These are phyloP conservation scores for Oxycera nigricornis DNA, from an alignment of 2,888 invertebrate species.

Conservation along the genomic window DNA sequence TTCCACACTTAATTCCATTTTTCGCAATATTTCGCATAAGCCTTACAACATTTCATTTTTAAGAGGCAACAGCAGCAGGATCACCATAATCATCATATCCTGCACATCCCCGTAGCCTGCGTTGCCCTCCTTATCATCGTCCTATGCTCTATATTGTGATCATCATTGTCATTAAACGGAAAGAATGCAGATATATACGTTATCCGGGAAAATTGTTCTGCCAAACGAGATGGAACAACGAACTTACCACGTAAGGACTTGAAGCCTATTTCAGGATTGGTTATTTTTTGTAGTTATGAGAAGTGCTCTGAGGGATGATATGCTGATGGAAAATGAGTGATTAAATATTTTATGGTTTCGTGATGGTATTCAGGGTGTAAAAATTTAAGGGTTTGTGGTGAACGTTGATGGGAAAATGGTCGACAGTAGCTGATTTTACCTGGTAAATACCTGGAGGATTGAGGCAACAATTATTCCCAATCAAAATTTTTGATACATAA, in stretches of 20 bases:
- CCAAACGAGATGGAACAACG: slow-evolving; percentile 21
- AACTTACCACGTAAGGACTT: background rate
- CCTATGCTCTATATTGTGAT: background rate
- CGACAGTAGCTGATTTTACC: background rate
- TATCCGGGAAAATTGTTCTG: slow-evolving; percentile 7
- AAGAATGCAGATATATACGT: background rate
- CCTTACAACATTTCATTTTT: background rate
- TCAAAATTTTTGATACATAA: background rate
- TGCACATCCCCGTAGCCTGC: background rate
- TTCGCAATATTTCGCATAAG: background rate
- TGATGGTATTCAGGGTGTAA: background rate
- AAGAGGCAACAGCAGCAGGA: background rate
- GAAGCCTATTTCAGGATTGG: background rate
- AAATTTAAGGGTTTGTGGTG: background rate
- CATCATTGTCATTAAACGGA: slow-evolving; percentile 14
- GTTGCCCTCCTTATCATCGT: background rate
- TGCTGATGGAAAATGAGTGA: background rate
- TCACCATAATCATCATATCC: background rate
- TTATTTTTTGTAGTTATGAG: background rate
- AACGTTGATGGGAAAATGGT: background rate
- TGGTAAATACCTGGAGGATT: background rate
- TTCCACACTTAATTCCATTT: background rate
- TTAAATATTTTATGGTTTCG: background rate
- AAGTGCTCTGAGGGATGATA: background rate
- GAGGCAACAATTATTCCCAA: background rate